phyloP scores from a whole-genome alignment of 2,113 vertebrate species.

The Rhagologus leucostigma region DNA sequence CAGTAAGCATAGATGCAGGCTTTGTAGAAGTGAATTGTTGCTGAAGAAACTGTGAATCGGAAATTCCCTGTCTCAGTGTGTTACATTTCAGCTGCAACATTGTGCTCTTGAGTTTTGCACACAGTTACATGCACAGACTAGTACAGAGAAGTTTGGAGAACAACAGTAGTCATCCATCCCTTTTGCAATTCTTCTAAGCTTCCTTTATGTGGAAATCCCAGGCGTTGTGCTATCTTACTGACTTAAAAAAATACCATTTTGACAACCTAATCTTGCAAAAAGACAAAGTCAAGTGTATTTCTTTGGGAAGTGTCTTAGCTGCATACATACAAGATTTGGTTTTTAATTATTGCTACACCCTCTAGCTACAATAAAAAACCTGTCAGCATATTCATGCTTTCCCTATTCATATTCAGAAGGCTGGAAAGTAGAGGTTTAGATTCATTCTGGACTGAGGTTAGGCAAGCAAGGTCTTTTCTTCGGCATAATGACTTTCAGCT shows the following conservation, averaged over 20 bases:
- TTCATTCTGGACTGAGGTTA: conserved; percentile 39
- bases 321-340: conserved; percentile 20
- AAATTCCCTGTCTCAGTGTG: not conserved
- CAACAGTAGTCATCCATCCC: not conserved
- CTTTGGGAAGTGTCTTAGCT: conserved; percentile 9
- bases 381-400: not conserved
- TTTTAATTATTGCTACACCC: conserved; percentile 66
- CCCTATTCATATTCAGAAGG: conserved; percentile 9
- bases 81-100: not conserved
- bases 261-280: conserved; percentile 50
- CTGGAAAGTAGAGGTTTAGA: conserved; percentile 23
- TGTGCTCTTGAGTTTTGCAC: not conserved
- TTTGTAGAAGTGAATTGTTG: not conserved
- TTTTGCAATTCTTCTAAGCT: not conserved
- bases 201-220: not conserved
- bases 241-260: conserved; percentile 42
- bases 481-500: conserved; percentile 2
- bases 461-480: conserved; percentile 41
- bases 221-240: not conserved
- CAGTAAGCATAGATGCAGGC: not conserved
- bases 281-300: conserved; percentile 22
- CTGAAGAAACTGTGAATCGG: not conserved
- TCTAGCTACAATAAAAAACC: conserved; percentile 50
- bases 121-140: not conserved
- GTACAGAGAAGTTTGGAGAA: not conserved